Evolutionary conservation across 2,888 invertebrate genomes (phyloP), one percentile per base, ranked within the genome.

Genomic region (Dasypogon diadema): DNA sequence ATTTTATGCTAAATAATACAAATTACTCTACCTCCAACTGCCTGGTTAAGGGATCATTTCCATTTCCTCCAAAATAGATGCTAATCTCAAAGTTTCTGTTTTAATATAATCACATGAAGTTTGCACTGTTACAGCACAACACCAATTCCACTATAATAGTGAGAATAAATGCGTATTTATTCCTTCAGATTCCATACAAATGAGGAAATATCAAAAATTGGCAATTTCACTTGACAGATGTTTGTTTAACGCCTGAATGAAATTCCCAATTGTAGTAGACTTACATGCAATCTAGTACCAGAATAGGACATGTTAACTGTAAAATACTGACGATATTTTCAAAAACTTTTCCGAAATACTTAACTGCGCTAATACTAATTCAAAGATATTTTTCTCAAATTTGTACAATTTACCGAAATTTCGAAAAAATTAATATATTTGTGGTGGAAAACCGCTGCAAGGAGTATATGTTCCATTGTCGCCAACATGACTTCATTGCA

Each of bases 201-300:
- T 12, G 42, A 42, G n/a, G 42, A 65, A 65, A 48, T 46, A 65
- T 46, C 65, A 48, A 65, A 42, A 65, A 65, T 46, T 65, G 22
- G 46, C 48, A 46, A 24, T 46, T 65, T 26, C 24, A 46, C 80
- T 80, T 81, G 81, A 81, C 81, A 80, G 79, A 78, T 79, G 81
- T 81, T 81, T 81, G 81, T 81, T 81, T 81, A 81, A 81, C 78
- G 80, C 79, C 78, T 79, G 79, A 77, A 78, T n/a, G 70, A 54
- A 34, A 30, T 34, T n/a, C 2, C 16, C 8, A 6, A 18, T 12
- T 8, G 70, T 70, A 70, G 22, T 54, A 70, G 70, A 70, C 2
- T 5, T 3, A 12, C 5, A 16, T n/a, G 26, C 1, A 2, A 26
- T 21, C 18, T 30, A n/a, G 22, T 26, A 48, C 12, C 1, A 48